Evolutionary conservation across 1,140 invertebrate genomes (phyloP), one percentile per base, ranked within the genome.

Genomic region (Pristionchus pacificus): DNA sequence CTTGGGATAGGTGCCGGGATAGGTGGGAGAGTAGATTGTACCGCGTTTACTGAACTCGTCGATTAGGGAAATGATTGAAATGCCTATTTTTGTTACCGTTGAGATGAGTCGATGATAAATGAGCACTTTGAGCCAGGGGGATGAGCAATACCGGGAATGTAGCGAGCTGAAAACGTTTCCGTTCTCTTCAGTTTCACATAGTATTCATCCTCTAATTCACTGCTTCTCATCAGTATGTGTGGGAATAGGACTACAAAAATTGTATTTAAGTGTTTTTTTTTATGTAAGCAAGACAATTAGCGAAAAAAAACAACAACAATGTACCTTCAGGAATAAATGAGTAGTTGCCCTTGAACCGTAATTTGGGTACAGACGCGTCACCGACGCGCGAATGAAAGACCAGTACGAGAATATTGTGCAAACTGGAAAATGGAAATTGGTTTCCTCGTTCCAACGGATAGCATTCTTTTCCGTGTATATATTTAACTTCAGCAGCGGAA

Each of bases 1-100:
- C 86, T 97, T 97, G 70, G 96, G 95, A 87, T 99, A 99, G 75
- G 93, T 91, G 77, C 96, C 97, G 38, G 97, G 96, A 88, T 98
- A 99, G 61, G 96, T 98, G 69, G 95, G 95, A 63, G 95, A 95
- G 74, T 95, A 86, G 79, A 99, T 90, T 81, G 89, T 89, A 24
- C 96, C 96, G 77, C 33, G 49, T 63, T 68, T 64, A 19, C 60
- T n/a, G n/a, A n/a, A n/a, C n/a, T n/a, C n/a, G n/a, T n/a, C n/a
- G n/a, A n/a, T n/a, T n/a, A n/a, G n/a, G n/a, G n/a, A 89, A 90
- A 79, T 90, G 88, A 84, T 91, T 91, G 3, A 68, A 68, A 76
- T 13, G 38, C 38, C 6, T 59, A 57, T 28, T 25, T 33, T 58
- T 87, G 87, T 79, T 88, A 77, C 95, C 90, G 71, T 89, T 89